A percentile compares a stretch with the other conserved stretches of the same genome.
These are phyloP conservation scores for Piaya cayana DNA, from an alignment of 2,113 vertebrate genomes.

Conservation along the genomic window DNA sequence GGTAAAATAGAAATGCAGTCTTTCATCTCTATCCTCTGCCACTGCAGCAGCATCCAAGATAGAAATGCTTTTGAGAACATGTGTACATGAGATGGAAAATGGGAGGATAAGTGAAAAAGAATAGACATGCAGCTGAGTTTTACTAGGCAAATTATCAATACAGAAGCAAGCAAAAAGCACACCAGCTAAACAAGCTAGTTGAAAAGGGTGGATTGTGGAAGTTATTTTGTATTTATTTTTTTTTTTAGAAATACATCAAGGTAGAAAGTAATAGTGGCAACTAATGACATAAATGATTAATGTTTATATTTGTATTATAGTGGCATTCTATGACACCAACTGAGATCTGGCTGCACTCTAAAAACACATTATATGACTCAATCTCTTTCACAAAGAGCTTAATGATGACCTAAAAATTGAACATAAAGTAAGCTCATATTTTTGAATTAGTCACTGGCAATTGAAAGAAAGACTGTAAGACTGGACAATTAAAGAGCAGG, in stretches of 20 bases:
- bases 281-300: constrained; percentile 51
- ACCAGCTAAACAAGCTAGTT: not conserved
- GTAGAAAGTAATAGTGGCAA: constrained; percentile 22
- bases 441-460: constrained; percentile 59
- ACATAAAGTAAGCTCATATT: constrained; percentile 46
- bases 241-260: constrained; percentile 14
- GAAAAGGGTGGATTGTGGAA: not conserved
- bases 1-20: not conserved
- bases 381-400: constrained; percentile 48
- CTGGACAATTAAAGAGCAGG: constrained; percentile 22
- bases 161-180: not conserved
- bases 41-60: not conserved
- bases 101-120: not conserved
- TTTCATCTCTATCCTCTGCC: constrained; percentile 8
- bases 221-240: not conserved
- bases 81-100: not conserved
- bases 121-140: not conserved
- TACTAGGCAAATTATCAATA: not conserved
- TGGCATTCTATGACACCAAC: constrained; percentile 28
- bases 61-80: not conserved
- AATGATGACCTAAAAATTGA: constrained; percentile 58
- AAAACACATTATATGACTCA: constrained; percentile 54
- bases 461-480: constrained; percentile 35
- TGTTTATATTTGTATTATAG: constrained; percentile 53
- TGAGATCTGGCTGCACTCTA: constrained; percentile 29